These are phyloP conservation scores for Varanus komodoensis DNA, from an alignment of 2,113 vertebrate species.

Conservation along the genomic window DNA sequence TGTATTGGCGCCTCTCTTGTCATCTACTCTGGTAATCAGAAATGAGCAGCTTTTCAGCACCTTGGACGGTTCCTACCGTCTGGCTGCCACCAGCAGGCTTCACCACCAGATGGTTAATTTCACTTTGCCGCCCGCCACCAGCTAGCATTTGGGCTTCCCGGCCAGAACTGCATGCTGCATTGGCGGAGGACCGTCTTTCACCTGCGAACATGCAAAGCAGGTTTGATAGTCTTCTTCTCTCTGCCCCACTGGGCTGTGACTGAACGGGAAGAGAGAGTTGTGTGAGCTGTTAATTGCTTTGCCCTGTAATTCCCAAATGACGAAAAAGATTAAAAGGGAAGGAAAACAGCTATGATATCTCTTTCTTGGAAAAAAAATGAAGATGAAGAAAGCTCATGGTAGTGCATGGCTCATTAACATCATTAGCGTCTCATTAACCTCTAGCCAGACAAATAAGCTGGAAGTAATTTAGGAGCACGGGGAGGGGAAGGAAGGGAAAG, in stretches of 20 bases:
- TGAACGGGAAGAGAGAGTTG: constrained; percentile 65
- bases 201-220: constrained; percentile 68
- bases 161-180: constrained; percentile 50
- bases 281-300: constrained; percentile 77
- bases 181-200: constrained; percentile 52
- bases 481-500: constrained; percentile 38
- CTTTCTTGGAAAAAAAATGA: constrained; percentile 76
- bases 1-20: neutral
- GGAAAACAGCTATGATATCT: constrained; percentile 84
- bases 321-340: constrained; percentile 80
- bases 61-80: constrained; percentile 60
- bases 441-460: constrained; percentile 81
- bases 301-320: constrained; percentile 79
- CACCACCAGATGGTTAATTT: constrained; percentile 77
- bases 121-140: constrained; percentile 40
- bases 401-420: constrained; percentile 82
- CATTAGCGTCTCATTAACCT: constrained; percentile 86
- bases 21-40: constrained; percentile 27
- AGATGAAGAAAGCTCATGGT: constrained; percentile 54
- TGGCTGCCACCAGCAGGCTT: constrained; percentile 37
- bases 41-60: constrained; percentile 31
- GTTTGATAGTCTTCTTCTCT: constrained; percentile 73
- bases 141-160: constrained; percentile 69
- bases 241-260: constrained; percentile 80
- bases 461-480: constrained; percentile 76